phyloP scores from a whole-genome alignment of 1,140 invertebrate genomes.

The Zaprionus ornatus region DNA sequence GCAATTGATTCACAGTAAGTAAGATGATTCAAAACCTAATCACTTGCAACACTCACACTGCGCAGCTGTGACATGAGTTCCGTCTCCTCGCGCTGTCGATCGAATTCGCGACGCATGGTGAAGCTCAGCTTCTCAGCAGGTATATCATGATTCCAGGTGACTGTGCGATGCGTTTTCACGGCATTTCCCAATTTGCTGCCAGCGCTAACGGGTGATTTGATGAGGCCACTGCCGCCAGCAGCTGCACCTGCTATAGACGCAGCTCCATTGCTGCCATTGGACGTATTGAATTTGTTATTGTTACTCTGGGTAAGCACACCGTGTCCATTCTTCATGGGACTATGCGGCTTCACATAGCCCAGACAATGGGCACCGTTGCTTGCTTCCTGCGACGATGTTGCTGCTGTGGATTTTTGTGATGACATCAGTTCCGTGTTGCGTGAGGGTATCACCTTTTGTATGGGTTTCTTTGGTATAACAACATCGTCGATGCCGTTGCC shows the following conservation, averaged over 20 bases:
- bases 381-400: slow-evolving; percentile 44
- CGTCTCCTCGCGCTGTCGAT: slow-evolving; percentile 94
- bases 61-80: slow-evolving; percentile 93
- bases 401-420: slow-evolving; percentile 31
- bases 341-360: slow-evolving; percentile 89
- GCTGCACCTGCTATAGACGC: not conserved
- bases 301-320: slow-evolving; percentile 36
- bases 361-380: slow-evolving; percentile 71
- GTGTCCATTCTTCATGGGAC: slow-evolving; percentile 86
- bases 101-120: slow-evolving; percentile 95
- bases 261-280: slow-evolving; percentile 55
- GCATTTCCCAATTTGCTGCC: slow-evolving; percentile 62
- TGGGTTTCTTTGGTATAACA: slow-evolving; percentile 85
- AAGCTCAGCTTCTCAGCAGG: slow-evolving; percentile 92
- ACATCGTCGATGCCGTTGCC: slow-evolving; percentile 66
- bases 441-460: slow-evolving; percentile 86
- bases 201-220: slow-evolving; percentile 83
- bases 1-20: slow-evolving; percentile 17
- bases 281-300: slow-evolving; percentile 58
- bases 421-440: slow-evolving; percentile 80
- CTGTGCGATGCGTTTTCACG: slow-evolving; percentile 72
- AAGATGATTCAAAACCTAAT: not conserved
- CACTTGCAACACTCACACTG: slow-evolving; percentile 87
- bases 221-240: slow-evolving; percentile 23
- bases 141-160: slow-evolving; percentile 89